Evolutionary conservation across 2,113 vertebrate genomes (phyloP).

Genomic region (Cyanocitta stelleri): DNA sequence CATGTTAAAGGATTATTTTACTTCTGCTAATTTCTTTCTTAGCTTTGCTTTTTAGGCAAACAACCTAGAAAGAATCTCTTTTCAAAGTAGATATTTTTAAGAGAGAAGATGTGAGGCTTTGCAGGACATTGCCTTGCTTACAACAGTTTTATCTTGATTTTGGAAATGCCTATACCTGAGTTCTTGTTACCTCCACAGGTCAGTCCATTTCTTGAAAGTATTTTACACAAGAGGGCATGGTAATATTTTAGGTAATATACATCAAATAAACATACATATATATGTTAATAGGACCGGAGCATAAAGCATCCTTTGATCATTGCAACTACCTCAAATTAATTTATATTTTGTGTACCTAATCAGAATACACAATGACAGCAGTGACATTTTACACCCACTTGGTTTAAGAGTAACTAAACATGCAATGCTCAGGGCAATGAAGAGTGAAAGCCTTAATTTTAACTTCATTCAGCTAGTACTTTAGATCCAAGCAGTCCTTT

Average conservation of each 20-base stretch:
- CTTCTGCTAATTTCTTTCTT: not conserved
- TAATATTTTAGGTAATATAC: not conserved
- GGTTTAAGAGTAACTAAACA: not conserved
- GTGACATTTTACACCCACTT: not conserved
- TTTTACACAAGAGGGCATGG: not conserved
- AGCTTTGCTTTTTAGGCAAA: not conserved
- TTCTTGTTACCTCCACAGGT: not conserved
- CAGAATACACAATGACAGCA: not conserved
- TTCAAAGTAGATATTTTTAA: not conserved
- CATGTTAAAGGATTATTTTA: not conserved
- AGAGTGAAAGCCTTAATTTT: constrained; percentile 3
- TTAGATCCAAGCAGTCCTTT: not conserved
- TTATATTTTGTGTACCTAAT: not conserved
- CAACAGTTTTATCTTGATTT: not conserved
- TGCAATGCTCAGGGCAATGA: not conserved
- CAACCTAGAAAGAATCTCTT: not conserved
- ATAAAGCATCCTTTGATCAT: not conserved
- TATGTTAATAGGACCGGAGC: not conserved
- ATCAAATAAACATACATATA: not conserved
- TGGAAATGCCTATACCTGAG: not conserved
- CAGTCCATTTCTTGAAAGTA: not conserved
- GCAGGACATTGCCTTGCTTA: not conserved
- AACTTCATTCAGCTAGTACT: not conserved
- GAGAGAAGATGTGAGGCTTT: not conserved
- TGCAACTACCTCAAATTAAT: not conserved